A percentile compares a stretch with the other conserved stretches of the same genome.
These are phyloP conservation scores for Lepisosteus osseus DNA, from an alignment of 2,113 vertebrate genomes.

Conservation along the genomic window DNA sequence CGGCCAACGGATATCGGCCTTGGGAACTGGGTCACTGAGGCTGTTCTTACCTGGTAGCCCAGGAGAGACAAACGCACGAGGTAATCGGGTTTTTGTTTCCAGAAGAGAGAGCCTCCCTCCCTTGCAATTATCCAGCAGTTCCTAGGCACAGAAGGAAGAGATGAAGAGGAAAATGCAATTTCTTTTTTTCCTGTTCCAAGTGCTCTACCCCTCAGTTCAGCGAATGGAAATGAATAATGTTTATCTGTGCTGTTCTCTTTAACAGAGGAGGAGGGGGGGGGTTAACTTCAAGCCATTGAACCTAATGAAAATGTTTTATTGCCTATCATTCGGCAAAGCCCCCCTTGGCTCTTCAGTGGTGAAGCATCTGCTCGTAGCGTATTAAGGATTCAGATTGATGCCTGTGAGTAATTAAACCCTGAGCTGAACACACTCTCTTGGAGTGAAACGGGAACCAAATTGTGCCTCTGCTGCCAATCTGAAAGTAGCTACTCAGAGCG, in stretches of 20 bases:
- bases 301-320: conserved; percentile 7
- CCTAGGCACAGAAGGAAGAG: not conserved
- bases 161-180: not conserved
- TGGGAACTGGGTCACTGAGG: no score
- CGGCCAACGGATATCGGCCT: no score
- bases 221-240: conserved; percentile 20
- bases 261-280: not conserved
- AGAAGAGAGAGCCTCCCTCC: not conserved
- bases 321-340: not conserved
- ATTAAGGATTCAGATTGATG: not conserved
- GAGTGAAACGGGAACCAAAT: not conserved
- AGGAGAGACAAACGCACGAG: no score
- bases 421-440: not conserved
- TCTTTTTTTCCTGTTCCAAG: conserved; percentile 14
- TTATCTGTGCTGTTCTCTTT: not conserved
- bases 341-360: not conserved
- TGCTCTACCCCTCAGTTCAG: conserved; percentile 16
- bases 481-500: no score
- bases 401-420: not conserved
- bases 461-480: not conserved
- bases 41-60: no score
- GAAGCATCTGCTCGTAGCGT: not conserved
- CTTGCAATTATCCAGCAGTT: not conserved
- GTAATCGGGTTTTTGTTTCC: not conserved
- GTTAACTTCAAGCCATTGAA: not conserved